Conservation (phyloP, 1,140 invertebrate genomes). For the Chrysopa pallens region DNA sequence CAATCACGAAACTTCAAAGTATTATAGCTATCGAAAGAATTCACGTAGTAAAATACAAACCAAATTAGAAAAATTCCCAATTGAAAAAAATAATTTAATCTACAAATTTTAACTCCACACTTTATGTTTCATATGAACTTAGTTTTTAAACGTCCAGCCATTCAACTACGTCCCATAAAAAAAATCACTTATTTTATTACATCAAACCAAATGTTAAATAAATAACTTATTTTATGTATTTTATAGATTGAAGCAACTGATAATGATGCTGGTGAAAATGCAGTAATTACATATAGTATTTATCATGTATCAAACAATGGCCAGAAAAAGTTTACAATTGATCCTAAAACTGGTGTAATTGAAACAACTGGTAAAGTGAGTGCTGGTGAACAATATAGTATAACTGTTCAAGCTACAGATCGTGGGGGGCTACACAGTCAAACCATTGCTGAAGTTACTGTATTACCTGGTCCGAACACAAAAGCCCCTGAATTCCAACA, state of each 20-base stretch:
- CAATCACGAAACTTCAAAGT: too few species aligned
- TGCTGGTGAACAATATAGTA: slow-evolving; percentile 74
- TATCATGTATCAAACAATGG: slow-evolving; percentile 84
- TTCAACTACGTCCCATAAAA: too few species aligned
- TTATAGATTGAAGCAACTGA: slow-evolving; percentile 56
- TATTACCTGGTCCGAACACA: slow-evolving; percentile 69
- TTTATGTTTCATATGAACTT: too few species aligned
- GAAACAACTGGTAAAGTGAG: slow-evolving; percentile 56
- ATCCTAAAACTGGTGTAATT: slow-evolving; percentile 59
- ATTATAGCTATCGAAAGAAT: too few species aligned
- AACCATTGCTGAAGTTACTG: slow-evolving; percentile 65
- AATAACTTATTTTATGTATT: slow-evolving; percentile 2
- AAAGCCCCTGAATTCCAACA: slow-evolving; percentile 65
- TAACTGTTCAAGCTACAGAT: slow-evolving; percentile 66
- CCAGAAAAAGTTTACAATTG: slow-evolving; percentile 64
- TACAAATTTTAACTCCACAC: too few species aligned
- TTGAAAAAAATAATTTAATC: too few species aligned
- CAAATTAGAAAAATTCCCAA: too few species aligned
- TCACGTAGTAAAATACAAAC: too few species aligned
- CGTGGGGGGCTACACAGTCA: slow-evolving; percentile 51
- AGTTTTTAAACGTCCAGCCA: too few species aligned
- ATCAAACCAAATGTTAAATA: slow-evolving; percentile 3
- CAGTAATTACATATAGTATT: slow-evolving; percentile 62
- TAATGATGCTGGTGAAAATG: slow-evolving; percentile 70
- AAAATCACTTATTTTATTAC: slow-evolving; percentile 1